These are phyloP conservation scores for Colius striatus DNA, from an alignment of 2,113 vertebrate species.

Conservation along the genomic window DNA sequence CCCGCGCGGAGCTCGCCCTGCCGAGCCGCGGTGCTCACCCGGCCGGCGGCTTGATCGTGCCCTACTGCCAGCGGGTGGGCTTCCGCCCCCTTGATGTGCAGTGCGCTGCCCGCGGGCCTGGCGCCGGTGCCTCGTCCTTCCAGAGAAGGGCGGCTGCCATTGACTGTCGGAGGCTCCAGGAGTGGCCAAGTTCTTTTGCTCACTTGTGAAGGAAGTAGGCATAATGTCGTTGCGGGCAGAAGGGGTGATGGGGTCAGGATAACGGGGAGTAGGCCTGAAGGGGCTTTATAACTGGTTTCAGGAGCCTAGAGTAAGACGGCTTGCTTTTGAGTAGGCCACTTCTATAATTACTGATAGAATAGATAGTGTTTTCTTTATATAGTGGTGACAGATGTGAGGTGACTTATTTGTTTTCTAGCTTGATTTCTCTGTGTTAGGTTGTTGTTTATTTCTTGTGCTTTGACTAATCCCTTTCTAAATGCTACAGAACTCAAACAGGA, in stretches of 20 bases:
- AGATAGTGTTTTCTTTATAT: not conserved
- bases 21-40: no score
- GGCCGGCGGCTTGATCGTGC: not conserved
- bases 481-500: not conserved
- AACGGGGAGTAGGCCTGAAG: not conserved
- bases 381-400: not conserved
- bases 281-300: not conserved
- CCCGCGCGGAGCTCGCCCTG: no score
- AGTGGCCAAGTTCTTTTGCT: not conserved
- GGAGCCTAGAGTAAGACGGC: not conserved
- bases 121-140: not conserved
- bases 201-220: rapidly evolving
- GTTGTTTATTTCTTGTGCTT: not conserved
- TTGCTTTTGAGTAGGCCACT: not conserved
- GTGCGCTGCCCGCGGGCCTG: not conserved
- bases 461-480: conserved; percentile 63
- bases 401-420: rapidly evolving
- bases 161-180: not conserved
- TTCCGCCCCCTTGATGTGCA: no score
- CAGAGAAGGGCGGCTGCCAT: rapidly evolving
- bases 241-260: not conserved
- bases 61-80: not conserved
- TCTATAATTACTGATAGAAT: not conserved
- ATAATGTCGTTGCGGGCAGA: rapidly evolving
- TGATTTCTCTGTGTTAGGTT: not conserved